Base-by-base conservation (phyloP, 1,140 invertebrate genomes). In the Branchinecta lynchi region DNA sequence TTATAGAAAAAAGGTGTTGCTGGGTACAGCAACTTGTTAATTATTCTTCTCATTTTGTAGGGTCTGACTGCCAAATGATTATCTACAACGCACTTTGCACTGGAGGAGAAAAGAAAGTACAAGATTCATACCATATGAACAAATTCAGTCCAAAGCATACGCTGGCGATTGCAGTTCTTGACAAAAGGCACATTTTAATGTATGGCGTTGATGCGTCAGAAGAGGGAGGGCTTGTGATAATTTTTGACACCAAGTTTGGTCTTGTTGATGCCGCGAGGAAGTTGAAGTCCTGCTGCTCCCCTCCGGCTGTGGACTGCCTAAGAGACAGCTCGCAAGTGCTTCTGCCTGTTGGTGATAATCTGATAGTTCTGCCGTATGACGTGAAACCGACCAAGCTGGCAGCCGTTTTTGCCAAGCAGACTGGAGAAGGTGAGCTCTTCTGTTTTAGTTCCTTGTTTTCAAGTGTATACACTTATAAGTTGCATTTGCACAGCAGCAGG, bases 311-410 rank as follows among this genome's bases (percentile, higher is more conserved):
- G 12, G 12, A 60, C 17, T 60, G 51, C 17, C 17, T 60, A 6
- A 60, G 51, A 20, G 51, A 60, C 51, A 60, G 51, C 51, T 60
- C 51, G 12, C 51, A 60, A 60, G 51, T 60, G 17, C 51, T 60
- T 12, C 6, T 60, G 12, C 51, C 51, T 3, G 51, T 60, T 60
- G 51, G 51, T 3, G 51, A 20, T 1, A 60, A 60, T 60, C 51
- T 60, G 12, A 60, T 60, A 12, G 51, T 60, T 60, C 51, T 60
- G 51, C 51, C 51, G 3, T 60, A 60, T 60, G 51, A 60, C 12
- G 51, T 60, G 51, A 60, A 60, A 60, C 12, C 51, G 12, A 15
- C 51, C 12, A 60, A 60, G 51, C 17, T 60, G 17, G 51, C 51
- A 15, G 51, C 51, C 17, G 51, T 60, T 60, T 60, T 60, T 60